Conservation (phyloP, 1,140 invertebrate genomes). For the Papilio dardanus region DNA sequence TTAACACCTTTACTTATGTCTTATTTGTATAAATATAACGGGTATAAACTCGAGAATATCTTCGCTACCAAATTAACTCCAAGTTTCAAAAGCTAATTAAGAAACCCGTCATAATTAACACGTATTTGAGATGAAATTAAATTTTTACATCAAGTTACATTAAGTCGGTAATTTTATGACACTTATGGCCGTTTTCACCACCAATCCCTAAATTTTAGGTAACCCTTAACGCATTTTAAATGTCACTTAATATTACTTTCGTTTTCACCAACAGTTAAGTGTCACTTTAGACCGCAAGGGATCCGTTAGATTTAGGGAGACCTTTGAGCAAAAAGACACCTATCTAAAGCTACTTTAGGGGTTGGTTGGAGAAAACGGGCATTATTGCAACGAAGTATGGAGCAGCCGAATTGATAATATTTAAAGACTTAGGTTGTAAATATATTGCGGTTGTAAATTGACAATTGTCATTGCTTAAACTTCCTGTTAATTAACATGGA, state of each 20-base stretch:
- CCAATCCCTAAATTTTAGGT: no score
- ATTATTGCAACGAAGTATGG: background rate
- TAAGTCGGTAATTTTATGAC: slow-evolving; percentile 14
- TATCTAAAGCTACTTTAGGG: no score
- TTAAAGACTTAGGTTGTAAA: background rate
- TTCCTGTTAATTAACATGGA: slow-evolving; percentile 7
- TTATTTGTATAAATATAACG: background rate
- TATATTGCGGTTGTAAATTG: slow-evolving; percentile 7
- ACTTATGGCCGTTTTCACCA: no score
- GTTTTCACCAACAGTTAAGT: no score
- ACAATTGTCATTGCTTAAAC: background rate
- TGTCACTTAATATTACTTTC: no score
- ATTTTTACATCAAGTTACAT: background rate
- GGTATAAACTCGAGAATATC: background rate
- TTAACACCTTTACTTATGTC: no score
- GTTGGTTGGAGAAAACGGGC: no score
- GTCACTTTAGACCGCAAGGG: no score
- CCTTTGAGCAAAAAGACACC: no score
- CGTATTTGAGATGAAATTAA: slow-evolving; percentile 15
- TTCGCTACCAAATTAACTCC: slow-evolving; percentile 4
- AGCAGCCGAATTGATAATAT: background rate
- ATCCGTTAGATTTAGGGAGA: no score
- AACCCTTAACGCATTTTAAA: no score
- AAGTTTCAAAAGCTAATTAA: slow-evolving; percentile 5
- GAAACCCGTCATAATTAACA: slow-evolving; percentile 21